Evolutionary conservation across 2,797 vertebrate genomes (phyloP).

Genomic region (Coregonus ussuriensis): DNA sequence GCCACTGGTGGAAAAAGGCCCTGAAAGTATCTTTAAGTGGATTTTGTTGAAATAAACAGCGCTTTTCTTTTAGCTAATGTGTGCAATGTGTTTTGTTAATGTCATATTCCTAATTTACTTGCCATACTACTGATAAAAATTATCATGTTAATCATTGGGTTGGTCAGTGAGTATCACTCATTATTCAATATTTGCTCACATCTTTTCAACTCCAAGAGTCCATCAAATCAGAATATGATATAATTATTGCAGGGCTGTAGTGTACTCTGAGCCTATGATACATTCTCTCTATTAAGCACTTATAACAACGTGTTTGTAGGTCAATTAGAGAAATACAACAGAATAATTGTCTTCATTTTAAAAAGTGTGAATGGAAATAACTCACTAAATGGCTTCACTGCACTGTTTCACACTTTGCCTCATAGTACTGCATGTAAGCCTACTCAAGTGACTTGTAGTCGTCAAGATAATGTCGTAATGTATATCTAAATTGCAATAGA

Average conservation of each 20-base stretch:
- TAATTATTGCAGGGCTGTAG: too few species aligned
- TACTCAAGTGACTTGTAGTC: background rate
- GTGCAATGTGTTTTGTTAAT: background rate
- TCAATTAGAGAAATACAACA: too few species aligned
- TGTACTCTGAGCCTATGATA: too few species aligned
- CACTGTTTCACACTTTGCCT: too few species aligned
- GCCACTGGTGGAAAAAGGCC: too few species aligned
- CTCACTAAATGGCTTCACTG: too few species aligned
- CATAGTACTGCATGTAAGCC: background rate
- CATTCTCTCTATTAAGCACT: too few species aligned
- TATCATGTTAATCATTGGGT: background rate
- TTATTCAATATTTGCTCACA: background rate
- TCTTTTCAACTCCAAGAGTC: background rate
- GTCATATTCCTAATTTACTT: background rate
- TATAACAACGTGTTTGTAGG: too few species aligned
- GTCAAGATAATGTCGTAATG: background rate
- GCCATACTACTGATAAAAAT: background rate
- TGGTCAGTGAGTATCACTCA: background rate
- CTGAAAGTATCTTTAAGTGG: background rate
- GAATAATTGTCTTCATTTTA: too few species aligned
- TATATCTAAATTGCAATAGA: constrained; percentile 12
- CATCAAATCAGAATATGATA: background rate
- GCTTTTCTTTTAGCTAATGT: background rate
- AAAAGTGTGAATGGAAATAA: too few species aligned
- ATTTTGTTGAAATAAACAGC: background rate